Conservation (phyloP, 2,113 vertebrate genomes). For the Ranitomeya imitator region DNA sequence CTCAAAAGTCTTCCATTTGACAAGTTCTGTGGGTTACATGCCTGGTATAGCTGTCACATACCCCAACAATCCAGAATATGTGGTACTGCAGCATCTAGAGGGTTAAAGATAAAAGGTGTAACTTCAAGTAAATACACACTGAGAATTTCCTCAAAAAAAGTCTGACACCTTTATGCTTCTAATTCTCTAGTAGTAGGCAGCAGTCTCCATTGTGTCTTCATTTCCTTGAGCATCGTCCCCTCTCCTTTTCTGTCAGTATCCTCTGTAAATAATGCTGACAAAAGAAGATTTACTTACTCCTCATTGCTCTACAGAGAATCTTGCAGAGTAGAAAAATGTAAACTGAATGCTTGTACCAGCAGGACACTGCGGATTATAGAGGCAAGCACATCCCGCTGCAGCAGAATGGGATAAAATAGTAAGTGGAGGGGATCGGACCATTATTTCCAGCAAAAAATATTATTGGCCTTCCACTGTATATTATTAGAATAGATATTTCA, state of each 20-base stretch:
- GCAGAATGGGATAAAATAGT: neutral
- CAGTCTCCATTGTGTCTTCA: neutral
- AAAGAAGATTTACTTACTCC: neutral
- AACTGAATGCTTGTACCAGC: constrained; percentile 24
- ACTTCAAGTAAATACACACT: neutral
- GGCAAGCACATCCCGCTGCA: neutral
- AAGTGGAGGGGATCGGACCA: neutral
- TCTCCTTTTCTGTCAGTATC: neutral
- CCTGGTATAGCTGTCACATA: too few relatives aligned
- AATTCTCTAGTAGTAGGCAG: neutral
- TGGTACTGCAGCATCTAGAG: neutral
- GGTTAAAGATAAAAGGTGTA: neutral
- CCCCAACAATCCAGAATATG: too few relatives aligned
- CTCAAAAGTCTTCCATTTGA: too few relatives aligned
- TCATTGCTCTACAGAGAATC: constrained; percentile 30
- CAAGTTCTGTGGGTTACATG: too few relatives aligned
- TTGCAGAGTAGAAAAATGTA: constrained; percentile 30
- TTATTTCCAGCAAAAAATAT: neutral
- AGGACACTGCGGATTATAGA: neutral
- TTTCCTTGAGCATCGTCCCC: neutral
- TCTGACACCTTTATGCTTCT: neutral
- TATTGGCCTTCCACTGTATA: neutral
- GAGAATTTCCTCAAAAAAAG: neutral
- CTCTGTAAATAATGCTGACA: constrained; percentile 25
- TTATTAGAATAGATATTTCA: neutral